These are phyloP conservation scores for Bombus cullumanus DNA, from an alignment of 1,140 invertebrate genomes.

Conservation along the genomic window DNA sequence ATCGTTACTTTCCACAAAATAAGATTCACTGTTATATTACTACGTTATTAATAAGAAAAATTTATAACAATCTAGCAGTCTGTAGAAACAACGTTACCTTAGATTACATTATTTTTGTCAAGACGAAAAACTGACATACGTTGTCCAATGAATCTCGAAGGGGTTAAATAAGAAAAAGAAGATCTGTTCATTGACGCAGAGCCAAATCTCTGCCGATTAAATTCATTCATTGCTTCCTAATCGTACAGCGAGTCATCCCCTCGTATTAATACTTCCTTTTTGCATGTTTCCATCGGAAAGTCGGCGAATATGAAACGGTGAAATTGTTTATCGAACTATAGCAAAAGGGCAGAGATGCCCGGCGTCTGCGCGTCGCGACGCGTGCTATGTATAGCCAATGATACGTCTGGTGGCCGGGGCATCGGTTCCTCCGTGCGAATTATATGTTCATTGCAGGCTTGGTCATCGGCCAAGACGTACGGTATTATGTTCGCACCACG, in stretches of 20 bases:
- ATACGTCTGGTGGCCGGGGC: conserved; percentile 54
- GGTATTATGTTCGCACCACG: conserved; percentile 16
- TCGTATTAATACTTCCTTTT: background rate
- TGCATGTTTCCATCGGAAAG: background rate
- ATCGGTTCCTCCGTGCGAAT: conserved; percentile 71
- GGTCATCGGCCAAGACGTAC: conserved; percentile 66
- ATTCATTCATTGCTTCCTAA: background rate
- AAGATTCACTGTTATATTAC: fast-evolving
- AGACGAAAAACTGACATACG: background rate
- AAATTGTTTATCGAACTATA: conserved; percentile 45
- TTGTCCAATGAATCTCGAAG: background rate
- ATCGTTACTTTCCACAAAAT: too few relatives aligned
- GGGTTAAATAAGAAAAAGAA: background rate
- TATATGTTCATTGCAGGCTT: conserved; percentile 68
- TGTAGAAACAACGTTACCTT: too few relatives aligned
- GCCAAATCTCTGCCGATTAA: background rate
- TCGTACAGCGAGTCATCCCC: background rate
- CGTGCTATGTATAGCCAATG: conserved; percentile 69
- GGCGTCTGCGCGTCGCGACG: conserved; percentile 69
- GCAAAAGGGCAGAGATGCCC: conserved; percentile 44
- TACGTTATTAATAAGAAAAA: too few relatives aligned
- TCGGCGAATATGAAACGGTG: background rate
- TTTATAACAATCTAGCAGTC: background rate
- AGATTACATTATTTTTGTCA: too few relatives aligned
- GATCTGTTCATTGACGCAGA: background rate